Evolutionary conservation across 2,888 invertebrate species (phyloP), one percentile per base, ranked within the genome.

Genomic region (Acanthosepion pharaonis): DNA sequence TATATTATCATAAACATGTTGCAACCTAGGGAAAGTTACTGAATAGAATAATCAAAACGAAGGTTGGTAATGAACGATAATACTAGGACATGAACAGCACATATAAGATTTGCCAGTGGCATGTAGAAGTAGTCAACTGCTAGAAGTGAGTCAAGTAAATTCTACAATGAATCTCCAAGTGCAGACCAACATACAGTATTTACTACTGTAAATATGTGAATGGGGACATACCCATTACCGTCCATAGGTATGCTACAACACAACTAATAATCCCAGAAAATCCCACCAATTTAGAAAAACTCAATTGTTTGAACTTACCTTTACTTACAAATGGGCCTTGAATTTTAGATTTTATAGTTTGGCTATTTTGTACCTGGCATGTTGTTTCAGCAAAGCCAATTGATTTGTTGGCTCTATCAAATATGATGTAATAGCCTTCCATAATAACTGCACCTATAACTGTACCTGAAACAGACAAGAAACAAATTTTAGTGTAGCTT

Each of bases 341-440:
- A 5, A 97, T 95, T 23, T 94, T 94, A 20, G 96, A 95, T 92
- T 94, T 94, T 15, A 94, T 53, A 15, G 95, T 94, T 91, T 95
- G 95, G 0, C 94, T 94, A 94, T 95, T 95, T 20, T 96, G 95
- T 5, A 95, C 95, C 18, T 95, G 95, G 94, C 97, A 97, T 0
- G 96, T 96, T 0, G 97, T 96, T 94, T 97, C 96, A 3, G 97
- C 97, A 96, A 97, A 97, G 8, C 97, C 97, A 33, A 97, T 95
- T 48, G 96, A 95, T 94, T 96, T 96, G 55, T 97, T 96, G 59
- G 95, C 95, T n/a, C 97, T 96, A 95, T 97, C 97, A 96, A 97
- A 97, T 55, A 97, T 96, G 6, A 97, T 96, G 95, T 97, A 97
- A 95, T 96, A 97, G 8, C 97, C 97, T 95, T 97, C 97, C 97